These are phyloP conservation scores for Antechinus flavipes DNA, from an alignment of 2,113 vertebrate genomes.

Conservation along the genomic window DNA sequence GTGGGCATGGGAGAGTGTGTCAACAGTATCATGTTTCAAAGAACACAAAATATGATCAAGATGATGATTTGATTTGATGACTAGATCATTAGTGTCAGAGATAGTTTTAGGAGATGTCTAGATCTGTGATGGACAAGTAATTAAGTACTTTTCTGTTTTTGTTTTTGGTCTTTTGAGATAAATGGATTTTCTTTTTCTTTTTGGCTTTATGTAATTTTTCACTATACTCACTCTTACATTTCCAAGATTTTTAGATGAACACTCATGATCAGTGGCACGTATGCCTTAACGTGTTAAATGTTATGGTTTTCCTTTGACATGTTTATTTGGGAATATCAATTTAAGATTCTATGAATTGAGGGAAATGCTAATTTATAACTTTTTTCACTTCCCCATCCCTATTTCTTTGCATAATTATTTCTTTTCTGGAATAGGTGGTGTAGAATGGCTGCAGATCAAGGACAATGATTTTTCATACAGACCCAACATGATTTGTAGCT, in stretches of 20 bases:
- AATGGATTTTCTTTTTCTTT: constrained; percentile 12
- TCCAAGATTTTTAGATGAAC: constrained; percentile 1
- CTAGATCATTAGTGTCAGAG: not conserved
- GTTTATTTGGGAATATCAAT: not conserved
- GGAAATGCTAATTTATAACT: not conserved
- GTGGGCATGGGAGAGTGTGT: not conserved
- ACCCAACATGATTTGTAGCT: constrained; percentile 85
- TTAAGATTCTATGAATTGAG: constrained; percentile 14
- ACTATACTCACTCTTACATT: not conserved
- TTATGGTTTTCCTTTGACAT: constrained; percentile 29
- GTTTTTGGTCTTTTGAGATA: not conserved
- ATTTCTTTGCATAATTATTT: constrained; percentile 7
- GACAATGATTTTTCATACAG: constrained; percentile 85
- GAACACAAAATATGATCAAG: not conserved
- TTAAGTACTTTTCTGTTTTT: not conserved
- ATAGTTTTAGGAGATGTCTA: not conserved
- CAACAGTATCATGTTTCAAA: too few relatives aligned
- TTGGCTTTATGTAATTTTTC: constrained; percentile 11
- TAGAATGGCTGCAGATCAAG: constrained; percentile 88
- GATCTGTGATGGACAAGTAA: not conserved
- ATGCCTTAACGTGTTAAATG: not conserved
- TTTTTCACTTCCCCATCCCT: constrained; percentile 22
- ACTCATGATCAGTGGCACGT: not conserved
- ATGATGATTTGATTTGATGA: not conserved
- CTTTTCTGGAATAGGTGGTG: constrained; percentile 78